Evolutionary conservation across 2,113 vertebrate genomes (phyloP).

Genomic region (Myotis davidii): DNA sequence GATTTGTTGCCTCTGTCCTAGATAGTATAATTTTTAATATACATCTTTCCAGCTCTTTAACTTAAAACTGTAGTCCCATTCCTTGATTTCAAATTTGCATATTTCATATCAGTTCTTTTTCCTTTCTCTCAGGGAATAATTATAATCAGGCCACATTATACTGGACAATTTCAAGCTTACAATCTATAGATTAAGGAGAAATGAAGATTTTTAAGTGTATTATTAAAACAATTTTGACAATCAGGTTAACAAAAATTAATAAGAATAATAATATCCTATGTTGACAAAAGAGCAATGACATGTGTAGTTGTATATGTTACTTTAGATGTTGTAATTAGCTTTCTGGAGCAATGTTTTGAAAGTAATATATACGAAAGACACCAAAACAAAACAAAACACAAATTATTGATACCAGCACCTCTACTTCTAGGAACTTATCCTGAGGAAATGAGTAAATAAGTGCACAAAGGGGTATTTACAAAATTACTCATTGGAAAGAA

Average conservation of each 20-base stretch:
- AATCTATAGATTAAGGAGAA: not conserved
- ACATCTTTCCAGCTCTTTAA: not conserved
- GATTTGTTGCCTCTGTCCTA: not conserved
- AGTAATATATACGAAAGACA: not conserved
- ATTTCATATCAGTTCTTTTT: not conserved
- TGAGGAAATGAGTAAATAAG: not conserved
- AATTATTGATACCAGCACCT: not conserved
- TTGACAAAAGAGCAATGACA: not conserved
- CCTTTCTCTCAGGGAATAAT: not conserved
- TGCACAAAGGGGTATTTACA: not conserved
- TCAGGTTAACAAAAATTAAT: not conserved
- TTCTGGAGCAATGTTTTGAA: not conserved
- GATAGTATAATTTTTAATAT: not conserved
- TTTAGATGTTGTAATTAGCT: not conserved
- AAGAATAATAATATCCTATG: not conserved
- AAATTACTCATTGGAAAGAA: not conserved
- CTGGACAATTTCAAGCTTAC: not conserved
- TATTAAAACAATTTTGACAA: not conserved
- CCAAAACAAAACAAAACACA: not conserved
- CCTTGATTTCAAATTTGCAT: not conserved
- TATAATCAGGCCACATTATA: not conserved
- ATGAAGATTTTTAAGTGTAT: not conserved
- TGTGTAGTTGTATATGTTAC: not conserved
- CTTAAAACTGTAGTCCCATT: not conserved
- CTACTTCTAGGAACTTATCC: not conserved